Base-by-base conservation (phyloP, 2,888 invertebrate species). In the Platycheirus rosarum region DNA sequence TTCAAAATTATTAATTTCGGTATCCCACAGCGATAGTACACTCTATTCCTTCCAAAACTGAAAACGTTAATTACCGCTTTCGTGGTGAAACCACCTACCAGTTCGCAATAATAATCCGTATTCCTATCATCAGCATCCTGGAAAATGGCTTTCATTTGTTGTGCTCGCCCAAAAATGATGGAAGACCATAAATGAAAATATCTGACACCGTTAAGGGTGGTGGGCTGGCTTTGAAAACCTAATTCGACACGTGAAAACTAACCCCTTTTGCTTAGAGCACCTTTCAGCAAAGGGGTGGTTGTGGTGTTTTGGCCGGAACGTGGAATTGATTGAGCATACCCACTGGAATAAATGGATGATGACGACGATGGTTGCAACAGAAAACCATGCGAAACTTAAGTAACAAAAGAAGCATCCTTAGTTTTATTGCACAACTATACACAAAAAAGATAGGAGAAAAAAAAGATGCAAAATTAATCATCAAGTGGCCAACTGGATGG, bases 271-370 rank as follows among this genome's bases (percentile, higher is more conserved):
- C 6, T 29, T 4, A 9, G n/a, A 9, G 18, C 53, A 44, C 29
- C 60, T 48, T 48, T 37, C 8, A 6, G 26, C 23, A 23, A 32
- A 1, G 5, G 7, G 26, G 8, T 32, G 1, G 9, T 23, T 20
- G 14, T 20, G 74, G 20, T 49, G 16, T 35, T 32, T 60, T 44
- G 60, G 44, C 6, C 29, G 29, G 44, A 4, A 60, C 26, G n/a
- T 29, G 42, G 14, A 87, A 87, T 87, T 89, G 89, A 89, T 89
- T 89, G 89, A 89, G 87, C 87, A 88, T 88, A 89, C 89, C 89
- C 89, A 87, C 86, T 86, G 89, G 89, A 88, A 89, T 89, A 88
- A 88, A 86, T 87, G 85, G 79, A 78, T 85, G 86, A 86, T 86
- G 86, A 82, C 86, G 85, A 6, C 26, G 8, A 32, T 32, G 29